phyloP scores from a whole-genome alignment of 2,888 invertebrate species.

The Sicus ferrugineus region DNA sequence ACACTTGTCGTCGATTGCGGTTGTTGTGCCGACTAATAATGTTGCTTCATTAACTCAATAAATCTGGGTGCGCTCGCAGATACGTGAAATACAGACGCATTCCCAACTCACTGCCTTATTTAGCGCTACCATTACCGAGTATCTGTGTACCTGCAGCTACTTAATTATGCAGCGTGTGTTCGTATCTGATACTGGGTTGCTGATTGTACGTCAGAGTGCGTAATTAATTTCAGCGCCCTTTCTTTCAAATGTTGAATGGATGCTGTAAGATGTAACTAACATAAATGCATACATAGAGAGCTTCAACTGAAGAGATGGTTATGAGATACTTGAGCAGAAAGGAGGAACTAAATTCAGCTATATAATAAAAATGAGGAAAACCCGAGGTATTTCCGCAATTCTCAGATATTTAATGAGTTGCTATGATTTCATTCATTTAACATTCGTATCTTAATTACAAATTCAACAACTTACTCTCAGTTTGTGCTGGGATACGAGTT shows the following conservation, averaged over 20 bases:
- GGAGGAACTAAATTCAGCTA: no score
- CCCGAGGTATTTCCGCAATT: no score
- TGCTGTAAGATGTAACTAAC: not conserved
- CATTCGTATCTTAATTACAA: no score
- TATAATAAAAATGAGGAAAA: no score
- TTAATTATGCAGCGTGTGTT: conserved; percentile 30
- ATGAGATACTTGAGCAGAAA: no score
- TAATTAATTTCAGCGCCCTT: conserved; percentile 32
- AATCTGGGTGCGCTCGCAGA: conserved; percentile 14
- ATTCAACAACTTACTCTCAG: not conserved
- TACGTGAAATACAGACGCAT: no score
- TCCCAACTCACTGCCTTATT: no score
- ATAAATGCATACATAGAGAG: not conserved
- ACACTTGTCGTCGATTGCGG: not conserved
- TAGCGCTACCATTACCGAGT: no score
- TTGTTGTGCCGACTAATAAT: conserved; percentile 19
- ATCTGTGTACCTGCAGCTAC: conserved; percentile 14
- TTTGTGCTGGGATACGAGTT: no score
- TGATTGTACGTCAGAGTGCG: not conserved
- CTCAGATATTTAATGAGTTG: not conserved
- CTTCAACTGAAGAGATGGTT: no score
- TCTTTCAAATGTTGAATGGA: conserved; percentile 1
- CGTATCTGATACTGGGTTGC: not conserved
- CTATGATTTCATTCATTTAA: not conserved
- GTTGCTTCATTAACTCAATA: conserved; percentile 21